Evolutionary conservation across 2,797 vertebrate genomes (phyloP).

Genomic region (Zenarchopterus dispar): DNA sequence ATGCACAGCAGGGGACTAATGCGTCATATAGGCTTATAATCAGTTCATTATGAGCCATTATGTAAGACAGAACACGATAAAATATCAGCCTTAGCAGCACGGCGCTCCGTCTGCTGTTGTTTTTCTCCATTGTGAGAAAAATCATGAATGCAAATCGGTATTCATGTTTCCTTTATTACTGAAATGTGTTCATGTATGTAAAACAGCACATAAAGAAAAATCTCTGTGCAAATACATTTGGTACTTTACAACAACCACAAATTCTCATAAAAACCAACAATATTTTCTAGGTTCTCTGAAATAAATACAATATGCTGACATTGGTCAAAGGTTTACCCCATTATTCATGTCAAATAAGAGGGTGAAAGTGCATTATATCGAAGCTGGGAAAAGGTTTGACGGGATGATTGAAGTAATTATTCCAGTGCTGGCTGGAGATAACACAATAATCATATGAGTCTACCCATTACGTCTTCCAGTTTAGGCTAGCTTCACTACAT

Average conservation of each 20-base stretch:
- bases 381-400: conserved; percentile 21
- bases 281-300: conserved; percentile 65
- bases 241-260: conserved; percentile 74
- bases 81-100: conserved; percentile 2
- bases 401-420: conserved; percentile 54
- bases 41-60: conserved; percentile 35
- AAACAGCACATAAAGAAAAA: conserved; percentile 76
- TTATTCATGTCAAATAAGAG: conserved; percentile 66
- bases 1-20: conserved; percentile 46
- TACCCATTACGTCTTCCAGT: background rate
- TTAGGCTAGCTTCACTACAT: background rate
- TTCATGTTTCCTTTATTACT: conserved; percentile 77
- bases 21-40: conserved; percentile 32
- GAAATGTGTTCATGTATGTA: conserved; percentile 80
- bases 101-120: conserved; percentile 14
- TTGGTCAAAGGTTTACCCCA: conserved; percentile 50
- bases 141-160: conserved; percentile 14
- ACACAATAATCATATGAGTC: background rate
- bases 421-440: background rate
- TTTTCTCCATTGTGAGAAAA: conserved; percentile 11
- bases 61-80: conserved; percentile 26
- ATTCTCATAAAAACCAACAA: conserved; percentile 68
- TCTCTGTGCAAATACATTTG: conserved; percentile 81
- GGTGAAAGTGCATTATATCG: conserved; percentile 74
- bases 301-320: conserved; percentile 69